These are phyloP conservation scores for Brachycybe producta DNA, from an alignment of 2,888 invertebrate species.

Conservation along the genomic window DNA sequence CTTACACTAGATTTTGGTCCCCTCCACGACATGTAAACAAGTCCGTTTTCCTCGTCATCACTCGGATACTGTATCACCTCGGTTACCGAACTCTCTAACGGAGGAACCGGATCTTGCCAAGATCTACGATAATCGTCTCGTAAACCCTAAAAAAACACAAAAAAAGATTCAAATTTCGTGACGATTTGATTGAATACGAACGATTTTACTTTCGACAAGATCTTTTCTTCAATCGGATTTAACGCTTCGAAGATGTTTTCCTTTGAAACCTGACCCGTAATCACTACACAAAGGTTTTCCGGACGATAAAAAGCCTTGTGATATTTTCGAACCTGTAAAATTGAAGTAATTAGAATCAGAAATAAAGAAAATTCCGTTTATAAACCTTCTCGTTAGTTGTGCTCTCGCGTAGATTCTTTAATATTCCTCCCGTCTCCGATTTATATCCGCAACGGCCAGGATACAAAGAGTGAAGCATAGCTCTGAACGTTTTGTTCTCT, in stretches of 20 bases:
- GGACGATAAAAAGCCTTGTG: constrained; percentile 77
- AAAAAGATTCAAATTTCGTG: neutral
- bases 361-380: neutral
- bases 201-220: constrained; percentile 29
- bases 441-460: constrained; percentile 71
- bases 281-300: constrained; percentile 70
- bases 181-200: neutral
- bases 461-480: constrained; percentile 56
- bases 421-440: constrained; percentile 68
- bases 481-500: constrained; percentile 52
- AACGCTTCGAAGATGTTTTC: constrained; percentile 60
- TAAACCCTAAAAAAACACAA: neutral
- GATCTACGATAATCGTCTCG: constrained; percentile 51
- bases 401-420: constrained; percentile 67
- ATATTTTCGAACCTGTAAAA: constrained; percentile 52
- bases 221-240: constrained; percentile 59
- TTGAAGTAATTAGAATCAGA: constrained; percentile 5
- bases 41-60: constrained; percentile 69
- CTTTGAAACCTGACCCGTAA: constrained; percentile 65
- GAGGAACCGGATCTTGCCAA: constrained; percentile 60
- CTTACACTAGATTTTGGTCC: constrained; percentile 43
- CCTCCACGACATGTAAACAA: constrained; percentile 64
- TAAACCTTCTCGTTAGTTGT: constrained; percentile 70
- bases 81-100: constrained; percentile 44
- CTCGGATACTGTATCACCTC: constrained; percentile 56